phyloP scores from a whole-genome alignment of 1,140 invertebrate species.

The Druon quercuslanigerum region DNA sequence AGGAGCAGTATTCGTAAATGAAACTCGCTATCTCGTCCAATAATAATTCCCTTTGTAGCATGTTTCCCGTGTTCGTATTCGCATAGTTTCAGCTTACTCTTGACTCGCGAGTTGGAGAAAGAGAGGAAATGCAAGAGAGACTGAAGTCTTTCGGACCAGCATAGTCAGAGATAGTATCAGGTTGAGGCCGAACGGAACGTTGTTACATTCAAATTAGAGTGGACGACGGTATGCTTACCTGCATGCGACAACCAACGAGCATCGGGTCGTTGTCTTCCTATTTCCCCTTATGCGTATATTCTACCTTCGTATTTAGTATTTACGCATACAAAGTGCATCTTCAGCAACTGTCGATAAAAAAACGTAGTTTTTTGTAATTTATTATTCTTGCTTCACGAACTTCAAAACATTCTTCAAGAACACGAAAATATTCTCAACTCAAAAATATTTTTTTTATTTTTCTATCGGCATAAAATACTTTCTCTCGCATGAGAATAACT shows the following conservation, averaged over 20 bases:
- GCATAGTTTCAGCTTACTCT: conserved; percentile 20
- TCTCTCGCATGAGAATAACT: too few relatives aligned
- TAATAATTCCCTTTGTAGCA: conserved; percentile 51
- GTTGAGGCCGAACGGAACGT: conserved; percentile 73
- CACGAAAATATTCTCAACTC: too few relatives aligned
- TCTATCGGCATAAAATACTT: too few relatives aligned
- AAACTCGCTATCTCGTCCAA: conserved; percentile 50
- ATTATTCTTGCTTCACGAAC: neutral
- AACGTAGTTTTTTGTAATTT: neutral
- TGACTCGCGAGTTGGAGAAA: conserved; percentile 39
- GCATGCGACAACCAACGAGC: conserved; percentile 57
- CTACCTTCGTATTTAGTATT: conserved; percentile 28
- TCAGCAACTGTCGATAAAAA: neutral
- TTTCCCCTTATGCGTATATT: conserved; percentile 47
- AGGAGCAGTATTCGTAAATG: neutral
- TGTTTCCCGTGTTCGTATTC: conserved; percentile 35
- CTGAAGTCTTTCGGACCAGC: conserved; percentile 33
- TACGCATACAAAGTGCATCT: neutral
- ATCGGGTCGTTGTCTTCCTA: conserved; percentile 64
- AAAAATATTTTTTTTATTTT: too few relatives aligned
- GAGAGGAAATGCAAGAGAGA: conserved; percentile 46
- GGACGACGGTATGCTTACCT: conserved; percentile 71
- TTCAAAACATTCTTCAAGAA: too few relatives aligned
- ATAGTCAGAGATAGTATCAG: conserved; percentile 71
- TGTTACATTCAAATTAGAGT: conserved; percentile 77